Percentiles rank a stretch among this genome's conserved stretches.
Evolutionary conservation across 2,113 vertebrate species (phyloP).

Genomic region (Redunca redunca): DNA sequence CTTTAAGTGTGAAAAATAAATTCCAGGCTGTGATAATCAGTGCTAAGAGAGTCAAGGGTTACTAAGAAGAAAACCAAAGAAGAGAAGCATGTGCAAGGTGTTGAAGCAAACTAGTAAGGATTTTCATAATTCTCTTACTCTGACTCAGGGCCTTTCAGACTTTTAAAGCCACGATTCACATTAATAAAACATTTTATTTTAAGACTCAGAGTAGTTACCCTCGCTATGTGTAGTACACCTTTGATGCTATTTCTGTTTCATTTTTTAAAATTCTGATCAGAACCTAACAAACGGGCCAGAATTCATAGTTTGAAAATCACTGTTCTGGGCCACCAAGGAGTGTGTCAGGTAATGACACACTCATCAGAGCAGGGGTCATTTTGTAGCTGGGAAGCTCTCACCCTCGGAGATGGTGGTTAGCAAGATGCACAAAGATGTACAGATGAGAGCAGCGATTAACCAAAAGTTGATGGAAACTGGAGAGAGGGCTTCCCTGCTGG

Average conservation of each 20-base stretch:
- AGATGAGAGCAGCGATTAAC: background rate
- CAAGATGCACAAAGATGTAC: background rate
- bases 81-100: background rate
- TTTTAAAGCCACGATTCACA: background rate
- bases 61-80: background rate
- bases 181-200: background rate
- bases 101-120: background rate
- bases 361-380: background rate
- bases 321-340: background rate
- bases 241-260: background rate
- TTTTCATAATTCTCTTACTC: background rate
- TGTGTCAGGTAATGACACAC: background rate
- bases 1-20: constrained; percentile 13
- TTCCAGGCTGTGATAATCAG: background rate
- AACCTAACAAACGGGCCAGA: background rate
- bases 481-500: background rate
- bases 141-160: background rate
- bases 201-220: background rate
- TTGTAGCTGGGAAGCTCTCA: background rate
- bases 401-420: background rate
- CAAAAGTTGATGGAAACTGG: background rate
- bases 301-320: background rate
- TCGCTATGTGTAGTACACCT: background rate
- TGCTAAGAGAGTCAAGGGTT: background rate
- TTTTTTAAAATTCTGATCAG: background rate